Evolutionary conservation across 1,140 invertebrate species (phyloP).

Genomic region (Micrasema longulum): DNA sequence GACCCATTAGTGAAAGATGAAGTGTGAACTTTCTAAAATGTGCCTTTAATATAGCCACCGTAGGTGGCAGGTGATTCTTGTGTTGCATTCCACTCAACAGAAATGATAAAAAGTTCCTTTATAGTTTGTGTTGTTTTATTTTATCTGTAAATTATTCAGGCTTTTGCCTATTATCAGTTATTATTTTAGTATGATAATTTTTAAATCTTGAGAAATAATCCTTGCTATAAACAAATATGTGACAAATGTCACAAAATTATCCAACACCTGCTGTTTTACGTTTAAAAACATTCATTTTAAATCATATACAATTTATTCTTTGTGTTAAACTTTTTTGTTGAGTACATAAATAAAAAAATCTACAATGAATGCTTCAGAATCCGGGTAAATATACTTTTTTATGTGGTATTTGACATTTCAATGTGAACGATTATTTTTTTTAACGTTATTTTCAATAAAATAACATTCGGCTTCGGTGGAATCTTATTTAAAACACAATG

Average conservation of each 20-base stretch:
- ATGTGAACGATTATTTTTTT: background rate
- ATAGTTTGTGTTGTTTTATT: slow-evolving; percentile 35
- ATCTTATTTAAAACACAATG: too few relatives aligned
- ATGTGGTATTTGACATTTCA: slow-evolving; percentile 26
- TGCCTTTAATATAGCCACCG: slow-evolving; percentile 61
- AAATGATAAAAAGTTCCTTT: slow-evolving; percentile 54
- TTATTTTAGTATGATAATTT: slow-evolving; percentile 5
- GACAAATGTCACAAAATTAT: slow-evolving; percentile 46
- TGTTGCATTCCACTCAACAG: slow-evolving; percentile 66
- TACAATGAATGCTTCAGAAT: slow-evolving; percentile 82
- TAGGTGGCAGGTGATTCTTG: slow-evolving; percentile 66
- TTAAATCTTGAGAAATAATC: slow-evolving; percentile 1
- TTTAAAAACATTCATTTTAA: slow-evolving; percentile 34
- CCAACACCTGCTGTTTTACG: slow-evolving; percentile 45
- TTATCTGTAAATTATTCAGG: slow-evolving; percentile 7
- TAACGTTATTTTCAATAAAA: background rate
- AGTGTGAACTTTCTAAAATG: slow-evolving; percentile 54
- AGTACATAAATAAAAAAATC: background rate
- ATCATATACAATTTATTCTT: slow-evolving; percentile 24
- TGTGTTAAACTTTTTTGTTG: slow-evolving; percentile 10
- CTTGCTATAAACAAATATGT: slow-evolving; percentile 34
- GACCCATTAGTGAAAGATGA: background rate
- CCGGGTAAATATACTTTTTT: slow-evolving; percentile 72
- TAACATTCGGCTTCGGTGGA: too few relatives aligned
- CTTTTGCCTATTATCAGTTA: background rate